Conservation (phyloP, 2,797 vertebrate genomes). For the Gephyroberyx darwinii region DNA sequence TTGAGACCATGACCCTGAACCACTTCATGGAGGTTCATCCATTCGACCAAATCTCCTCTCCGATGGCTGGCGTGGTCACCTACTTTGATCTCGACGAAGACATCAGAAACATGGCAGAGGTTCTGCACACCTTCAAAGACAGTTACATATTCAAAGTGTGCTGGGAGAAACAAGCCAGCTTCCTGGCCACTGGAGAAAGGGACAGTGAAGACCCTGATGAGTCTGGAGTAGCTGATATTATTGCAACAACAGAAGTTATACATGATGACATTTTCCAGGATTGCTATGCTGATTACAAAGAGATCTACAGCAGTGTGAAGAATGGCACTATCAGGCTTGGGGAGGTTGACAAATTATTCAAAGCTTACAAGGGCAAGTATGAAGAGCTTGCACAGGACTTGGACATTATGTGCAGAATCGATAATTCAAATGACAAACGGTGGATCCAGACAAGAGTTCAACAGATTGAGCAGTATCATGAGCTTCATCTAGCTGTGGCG, state of each 20-base stretch:
- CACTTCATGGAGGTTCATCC: conserved; percentile 74
- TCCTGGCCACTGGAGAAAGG: not conserved
- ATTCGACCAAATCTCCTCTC: conserved; percentile 17
- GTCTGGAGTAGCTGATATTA: not conserved
- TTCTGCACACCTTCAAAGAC: conserved; percentile 73
- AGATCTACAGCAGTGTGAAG: conserved; percentile 78
- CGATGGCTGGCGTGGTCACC: conserved; percentile 54
- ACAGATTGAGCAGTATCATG: conserved; percentile 92
- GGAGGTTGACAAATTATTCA: conserved; percentile 82
- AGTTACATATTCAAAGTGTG: conserved; percentile 85
- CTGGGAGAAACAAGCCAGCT: conserved; percentile 81
- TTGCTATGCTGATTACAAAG: conserved; percentile 71
- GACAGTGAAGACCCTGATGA: rapidly evolving
- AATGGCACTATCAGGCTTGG: conserved; percentile 83
- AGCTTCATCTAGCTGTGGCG: conserved; percentile 87
- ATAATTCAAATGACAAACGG: conserved; percentile 26
- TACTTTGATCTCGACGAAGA: conserved; percentile 81
- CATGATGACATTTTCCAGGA: conserved; percentile 65
- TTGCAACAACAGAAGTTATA: conserved; percentile 57
- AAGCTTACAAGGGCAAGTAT: conserved; percentile 80
- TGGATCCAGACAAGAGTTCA: conserved; percentile 85
- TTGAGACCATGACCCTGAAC: conserved; percentile 70
- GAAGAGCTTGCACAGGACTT: conserved; percentile 79
- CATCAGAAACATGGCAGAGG: conserved; percentile 72
- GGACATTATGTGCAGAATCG: conserved; percentile 74